Evolutionary conservation across 1,140 invertebrate species (phyloP), one percentile per base, ranked within the genome.

Genomic region (Argopecten irradians): DNA sequence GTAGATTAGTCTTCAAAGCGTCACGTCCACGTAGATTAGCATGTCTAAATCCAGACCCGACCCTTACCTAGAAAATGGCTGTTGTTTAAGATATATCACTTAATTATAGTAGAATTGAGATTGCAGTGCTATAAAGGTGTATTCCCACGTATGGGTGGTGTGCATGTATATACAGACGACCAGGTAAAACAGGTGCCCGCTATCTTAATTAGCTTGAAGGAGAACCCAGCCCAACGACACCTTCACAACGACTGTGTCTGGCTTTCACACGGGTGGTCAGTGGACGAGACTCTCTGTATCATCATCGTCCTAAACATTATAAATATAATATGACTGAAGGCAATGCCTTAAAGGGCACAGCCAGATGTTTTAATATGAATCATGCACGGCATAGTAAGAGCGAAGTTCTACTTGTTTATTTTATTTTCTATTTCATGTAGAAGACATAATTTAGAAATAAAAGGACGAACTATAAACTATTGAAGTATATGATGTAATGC

Each of bases 71-170:
- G 55, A 71, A 71, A 71, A 71, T 71, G n/a, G 55, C n/a, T 28
- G 55, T 71, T 71, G 55, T 28, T 71, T 28, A 71, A 71, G 55
- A 71, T 71, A 71, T 71, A 71, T 71, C 55, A 71, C 55, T 71
- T 71, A 71, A 71, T 71, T 71, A 71, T 71, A n/a, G 55, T 71
- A 71, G 55, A 71, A 71, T n/a, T 71, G 8, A 71, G 55, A 71
- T 71, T 71, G 55, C 55, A 71, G n/a, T 71, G n/a, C 55, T 71
- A 28, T 28, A 71, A 8, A 39, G 5, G 55, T 71, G 55, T 71
- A 71, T 71, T 71, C 55, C n/a, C 55, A 71, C 55, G 55, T 71
- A 28, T 71, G 55, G 55, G 55, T 71, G 55, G 55, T 71, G 55
- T 71, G 55, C 55, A 71, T n/a, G 28, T 71, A 46, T 46, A 71